These are phyloP conservation scores for Jacana jacana DNA, from an alignment of 2,113 vertebrate genomes.

Conservation along the genomic window DNA sequence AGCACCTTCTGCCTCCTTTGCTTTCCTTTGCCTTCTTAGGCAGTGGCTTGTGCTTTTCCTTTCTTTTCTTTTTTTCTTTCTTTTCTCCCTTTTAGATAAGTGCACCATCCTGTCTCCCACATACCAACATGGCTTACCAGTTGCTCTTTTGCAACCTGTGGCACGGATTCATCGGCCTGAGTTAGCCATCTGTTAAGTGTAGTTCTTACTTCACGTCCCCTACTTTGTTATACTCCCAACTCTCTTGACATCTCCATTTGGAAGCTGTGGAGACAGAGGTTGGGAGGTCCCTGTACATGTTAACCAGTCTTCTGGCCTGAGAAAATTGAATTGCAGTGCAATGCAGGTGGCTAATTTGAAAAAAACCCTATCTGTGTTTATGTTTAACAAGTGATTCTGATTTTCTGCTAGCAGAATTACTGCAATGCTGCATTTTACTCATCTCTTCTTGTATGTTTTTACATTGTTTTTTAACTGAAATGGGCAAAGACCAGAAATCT, in stretches of 20 bases:
- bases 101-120: not conserved
- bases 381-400: not conserved
- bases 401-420: not conserved
- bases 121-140: not conserved
- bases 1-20: not conserved
- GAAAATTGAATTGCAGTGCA: not conserved
- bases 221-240: not conserved
- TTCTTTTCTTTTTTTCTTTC: no score
- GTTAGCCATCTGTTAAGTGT: not conserved
- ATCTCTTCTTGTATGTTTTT: not conserved
- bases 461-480: not conserved
- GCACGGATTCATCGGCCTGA: not conserved
- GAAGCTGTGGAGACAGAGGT: rapidly evolving
- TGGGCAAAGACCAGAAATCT: not conserved
- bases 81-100: rapidly evolving
- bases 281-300: not conserved
- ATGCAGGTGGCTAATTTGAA: not conserved
- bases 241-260: not conserved
- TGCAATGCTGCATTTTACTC: not conserved
- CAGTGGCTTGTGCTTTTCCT: no score
- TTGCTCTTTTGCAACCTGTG: not conserved
- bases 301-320: not conserved
- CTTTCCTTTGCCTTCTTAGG: not conserved
- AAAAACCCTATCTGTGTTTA: not conserved
- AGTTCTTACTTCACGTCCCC: not conserved